Conservation (phyloP, 1,140 invertebrate genomes). For the Bombus cullumanus region DNA sequence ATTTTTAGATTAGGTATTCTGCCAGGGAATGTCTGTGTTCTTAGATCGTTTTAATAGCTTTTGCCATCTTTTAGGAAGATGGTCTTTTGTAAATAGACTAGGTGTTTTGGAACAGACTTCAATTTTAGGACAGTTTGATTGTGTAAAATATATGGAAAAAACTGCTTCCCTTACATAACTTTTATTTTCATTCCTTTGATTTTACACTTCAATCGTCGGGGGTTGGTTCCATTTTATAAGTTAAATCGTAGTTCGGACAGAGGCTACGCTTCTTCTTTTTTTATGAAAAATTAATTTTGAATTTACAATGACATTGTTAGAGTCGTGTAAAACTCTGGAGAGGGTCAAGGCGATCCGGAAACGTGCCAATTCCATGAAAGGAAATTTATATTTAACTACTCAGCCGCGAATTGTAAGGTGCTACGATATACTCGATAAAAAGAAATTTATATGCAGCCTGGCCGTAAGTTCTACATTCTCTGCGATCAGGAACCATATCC, state of each 20-base stretch:
- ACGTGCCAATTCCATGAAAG: slow-evolving; percentile 37
- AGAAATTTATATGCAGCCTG: slow-evolving; percentile 31
- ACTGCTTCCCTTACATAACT: not conserved
- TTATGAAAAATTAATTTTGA: not conserved
- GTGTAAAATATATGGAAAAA: no score
- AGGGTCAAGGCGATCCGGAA: not conserved
- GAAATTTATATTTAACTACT: slow-evolving; percentile 44
- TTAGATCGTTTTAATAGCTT: not conserved
- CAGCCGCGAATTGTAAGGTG: slow-evolving; percentile 7
- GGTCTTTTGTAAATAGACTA: no score
- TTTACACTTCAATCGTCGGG: not conserved
- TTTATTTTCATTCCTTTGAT: not conserved
- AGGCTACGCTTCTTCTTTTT: not conserved
- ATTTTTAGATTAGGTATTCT: not conserved
- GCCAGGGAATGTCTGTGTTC: not conserved
- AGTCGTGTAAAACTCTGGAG: no score
- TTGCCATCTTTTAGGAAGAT: not conserved
- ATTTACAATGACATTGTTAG: not conserved
- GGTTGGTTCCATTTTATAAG: not conserved
- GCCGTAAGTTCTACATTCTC: not conserved
- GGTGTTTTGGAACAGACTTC: no score
- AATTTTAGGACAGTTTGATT: no score
- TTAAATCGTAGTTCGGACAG: not conserved
- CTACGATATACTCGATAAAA: slow-evolving; percentile 47
- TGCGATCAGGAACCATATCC: slow-evolving; percentile 12